A percentile compares a stretch with the other conserved stretches of the same genome.
Evolutionary conservation across 1,140 invertebrate species (phyloP).

Genomic region (Cylas formicarius): DNA sequence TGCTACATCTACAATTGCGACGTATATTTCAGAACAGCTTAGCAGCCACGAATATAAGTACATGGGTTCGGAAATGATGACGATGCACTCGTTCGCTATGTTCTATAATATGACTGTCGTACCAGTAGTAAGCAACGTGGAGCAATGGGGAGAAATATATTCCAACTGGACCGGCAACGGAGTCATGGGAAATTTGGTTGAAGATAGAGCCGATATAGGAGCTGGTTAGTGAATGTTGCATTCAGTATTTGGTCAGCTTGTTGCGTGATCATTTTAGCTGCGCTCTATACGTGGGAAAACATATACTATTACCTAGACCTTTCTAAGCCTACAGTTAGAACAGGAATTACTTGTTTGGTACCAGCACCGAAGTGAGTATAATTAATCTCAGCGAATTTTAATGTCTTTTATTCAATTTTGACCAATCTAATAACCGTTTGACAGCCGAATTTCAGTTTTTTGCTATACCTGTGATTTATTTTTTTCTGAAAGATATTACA

Average conservation of each 20-base stretch:
- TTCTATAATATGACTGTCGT: constrained; percentile 47
- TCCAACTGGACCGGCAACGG: constrained; percentile 52
- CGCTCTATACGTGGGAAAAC: constrained; percentile 53
- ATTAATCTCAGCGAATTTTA: constrained; percentile 21
- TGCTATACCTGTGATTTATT: neutral
- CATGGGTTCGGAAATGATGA: constrained; percentile 41
- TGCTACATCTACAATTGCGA: neutral
- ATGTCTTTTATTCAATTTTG: constrained; percentile 6
- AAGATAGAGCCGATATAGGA: constrained; percentile 52
- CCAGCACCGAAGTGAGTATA: constrained; percentile 47
- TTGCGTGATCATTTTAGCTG: constrained; percentile 40
- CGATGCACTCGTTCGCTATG: constrained; percentile 36
- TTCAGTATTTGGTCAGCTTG: constrained; percentile 1
- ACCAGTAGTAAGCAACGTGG: constrained; percentile 43
- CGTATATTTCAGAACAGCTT: constrained; percentile 3
- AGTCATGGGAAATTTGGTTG: constrained; percentile 49
- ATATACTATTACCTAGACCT: constrained; percentile 49
- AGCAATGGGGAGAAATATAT: constrained; percentile 52
- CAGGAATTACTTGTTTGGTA: constrained; percentile 51
- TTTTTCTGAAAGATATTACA: constrained; percentile 5
- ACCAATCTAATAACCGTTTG: neutral
- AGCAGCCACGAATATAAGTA: constrained; percentile 11
- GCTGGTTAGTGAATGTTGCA: constrained; percentile 35
- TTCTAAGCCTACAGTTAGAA: constrained; percentile 46
- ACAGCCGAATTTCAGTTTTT: too few species aligned